Evolutionary conservation across 2,888 invertebrate species (phyloP), one percentile per base, ranked within the genome.

Genomic region (Eupithecia tripunctaria): DNA sequence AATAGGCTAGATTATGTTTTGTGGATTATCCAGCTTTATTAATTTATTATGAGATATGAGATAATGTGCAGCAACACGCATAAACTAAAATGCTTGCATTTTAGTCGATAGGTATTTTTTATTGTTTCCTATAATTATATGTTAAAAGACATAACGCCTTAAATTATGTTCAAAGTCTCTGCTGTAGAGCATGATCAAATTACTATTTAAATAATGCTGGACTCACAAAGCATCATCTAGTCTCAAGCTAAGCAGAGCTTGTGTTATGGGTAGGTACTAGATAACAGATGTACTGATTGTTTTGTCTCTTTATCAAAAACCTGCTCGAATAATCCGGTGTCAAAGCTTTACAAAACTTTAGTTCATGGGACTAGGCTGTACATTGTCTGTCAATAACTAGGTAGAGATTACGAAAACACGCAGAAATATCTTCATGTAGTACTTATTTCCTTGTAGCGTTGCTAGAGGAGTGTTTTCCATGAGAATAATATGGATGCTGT

Each of bases 401-500:
- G 41, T 15, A 41, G 18, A 59, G 27, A 27, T 59, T 59, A 25
- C 25, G 25, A 59, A 27, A 27, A 27, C 59, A 2, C 3, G 0
- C 51, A 51, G 21, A 51, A 51, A 21, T 51, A 8, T 2, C 51
- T 51, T 51, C 7, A n/a, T n/a, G n/a, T 51, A 21, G 59, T 27
- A 27, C 18, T 4, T 59, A 59, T 10, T 59, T 27, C 27, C 59
- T 59, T 59, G 27, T 27, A 59, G 18, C 5, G 27, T 59, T 27
- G 27, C 25, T n/a, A 29, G n/a, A 3, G 32, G 36, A 63, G 63
- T 21, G 21, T 38, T 63, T n/a, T 18, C n/a, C 18, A 63, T 21
- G 25, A 56, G 5, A 51, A 67, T 56, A 62, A 27, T 62, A 71
- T 63, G 38, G 66, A 63, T 67, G 64, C 63, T 71, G 67, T 43